A percentile compares a stretch with the other conserved stretches of the same genome.
phyloP scores from a whole-genome alignment of 2,888 invertebrate species.

The Xanthostigma xanthostigma region DNA sequence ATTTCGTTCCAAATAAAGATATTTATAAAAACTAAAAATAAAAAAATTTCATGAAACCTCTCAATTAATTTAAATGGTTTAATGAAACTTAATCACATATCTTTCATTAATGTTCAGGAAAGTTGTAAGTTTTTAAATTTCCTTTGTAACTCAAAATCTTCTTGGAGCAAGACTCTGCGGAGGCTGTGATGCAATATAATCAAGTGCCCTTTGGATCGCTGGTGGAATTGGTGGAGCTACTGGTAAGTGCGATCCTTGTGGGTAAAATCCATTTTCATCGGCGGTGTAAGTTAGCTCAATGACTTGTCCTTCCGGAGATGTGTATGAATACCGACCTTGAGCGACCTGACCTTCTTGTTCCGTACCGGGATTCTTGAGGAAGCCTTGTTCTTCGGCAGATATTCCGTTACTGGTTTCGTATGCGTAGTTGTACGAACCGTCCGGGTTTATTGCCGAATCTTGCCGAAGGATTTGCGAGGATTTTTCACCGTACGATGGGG shows the following conservation, averaged over 20 bases:
- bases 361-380: constrained; percentile 37
- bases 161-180: constrained; percentile 6
- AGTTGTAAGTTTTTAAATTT: too few relatives aligned
- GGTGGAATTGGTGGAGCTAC: constrained; percentile 32
- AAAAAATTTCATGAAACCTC: too few relatives aligned
- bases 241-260: constrained; percentile 30
- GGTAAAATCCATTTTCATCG: constrained; percentile 31
- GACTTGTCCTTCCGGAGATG: constrained; percentile 7
- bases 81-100: too few relatives aligned
- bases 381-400: constrained; percentile 39
- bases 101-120: too few relatives aligned
- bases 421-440: constrained; percentile 27
- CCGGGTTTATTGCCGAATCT: constrained; percentile 28
- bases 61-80: too few relatives aligned
- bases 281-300: constrained; percentile 28
- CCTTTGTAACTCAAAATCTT: too few relatives aligned
- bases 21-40: too few relatives aligned
- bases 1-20: too few relatives aligned
- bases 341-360: constrained; percentile 37
- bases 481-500: too few relatives aligned
- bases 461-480: constrained; percentile 12
- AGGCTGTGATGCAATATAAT: constrained; percentile 24
- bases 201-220: constrained; percentile 30
- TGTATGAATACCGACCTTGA: constrained; percentile 15
- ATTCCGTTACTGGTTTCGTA: constrained; percentile 46